A percentile compares a stretch with the other conserved stretches of the same genome.
These are phyloP conservation scores for Isoperla grammatica DNA, from an alignment of 2,888 invertebrate species.

Conservation along the genomic window DNA sequence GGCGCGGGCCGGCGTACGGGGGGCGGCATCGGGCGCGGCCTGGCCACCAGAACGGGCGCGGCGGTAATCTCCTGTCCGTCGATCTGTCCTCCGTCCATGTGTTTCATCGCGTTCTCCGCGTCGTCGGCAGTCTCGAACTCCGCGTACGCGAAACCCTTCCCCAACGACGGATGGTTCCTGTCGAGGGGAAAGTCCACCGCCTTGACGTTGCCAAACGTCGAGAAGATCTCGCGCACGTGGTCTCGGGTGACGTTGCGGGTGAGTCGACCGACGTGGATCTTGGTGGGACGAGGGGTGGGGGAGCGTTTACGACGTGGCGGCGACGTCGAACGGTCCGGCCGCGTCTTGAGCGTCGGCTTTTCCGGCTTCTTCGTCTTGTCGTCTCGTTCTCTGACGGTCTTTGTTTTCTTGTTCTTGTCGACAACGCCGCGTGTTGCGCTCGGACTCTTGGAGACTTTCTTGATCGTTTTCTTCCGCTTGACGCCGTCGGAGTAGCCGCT, in stretches of 20 bases:
- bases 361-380: constrained; percentile 45
- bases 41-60: no score
- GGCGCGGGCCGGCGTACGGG: no score
- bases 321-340: constrained; percentile 49
- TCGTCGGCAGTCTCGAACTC: constrained; percentile 92
- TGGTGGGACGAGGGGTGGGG: constrained; percentile 83
- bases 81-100: constrained; percentile 87
- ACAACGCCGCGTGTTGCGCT: constrained; percentile 35
- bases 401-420: constrained; percentile 39
- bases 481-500: constrained; percentile 68
- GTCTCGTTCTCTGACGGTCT: constrained; percentile 34
- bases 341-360: constrained; percentile 44
- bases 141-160: constrained; percentile 92
- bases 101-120: constrained; percentile 97
- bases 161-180: constrained; percentile 77
- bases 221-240: constrained; percentile 86
- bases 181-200: constrained; percentile 86
- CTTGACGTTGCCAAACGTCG: constrained; percentile 81
- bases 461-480: constrained; percentile 58
- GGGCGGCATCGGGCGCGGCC: no score
- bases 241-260: constrained; percentile 90
- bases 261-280: constrained; percentile 89
- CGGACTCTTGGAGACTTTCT: constrained; percentile 10
- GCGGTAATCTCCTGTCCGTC: no score
- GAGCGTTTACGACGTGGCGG: constrained; percentile 66